Percentiles rank a stretch among this genome's conserved stretches.
These are phyloP conservation scores for Ichneumoninae sp. DNA, from an alignment of 2,888 invertebrate species.

Conservation along the genomic window DNA sequence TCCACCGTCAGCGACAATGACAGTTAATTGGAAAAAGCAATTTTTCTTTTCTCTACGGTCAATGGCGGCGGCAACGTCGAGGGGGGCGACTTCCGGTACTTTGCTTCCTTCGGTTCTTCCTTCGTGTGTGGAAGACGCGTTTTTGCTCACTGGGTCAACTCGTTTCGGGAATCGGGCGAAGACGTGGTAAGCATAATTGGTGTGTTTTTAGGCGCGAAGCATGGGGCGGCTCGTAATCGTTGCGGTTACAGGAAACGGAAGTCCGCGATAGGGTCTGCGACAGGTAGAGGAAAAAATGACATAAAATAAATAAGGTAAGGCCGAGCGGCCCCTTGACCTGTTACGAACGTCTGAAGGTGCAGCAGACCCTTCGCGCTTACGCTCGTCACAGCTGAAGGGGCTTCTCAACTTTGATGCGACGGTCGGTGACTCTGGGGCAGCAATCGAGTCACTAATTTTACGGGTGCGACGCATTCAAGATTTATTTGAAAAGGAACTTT, in stretches of 20 bases:
- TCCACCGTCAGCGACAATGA: constrained; percentile 4
- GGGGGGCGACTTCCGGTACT: constrained; percentile 37
- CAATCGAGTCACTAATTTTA: not conserved
- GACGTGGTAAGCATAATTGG: not conserved
- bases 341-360: constrained; percentile 17
- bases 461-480: not conserved
- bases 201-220: not conserved
- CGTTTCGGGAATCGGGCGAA: constrained; percentile 31
- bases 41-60: constrained; percentile 23
- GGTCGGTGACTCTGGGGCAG: constrained; percentile 1
- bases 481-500: not conserved
- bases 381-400: constrained; percentile 19
- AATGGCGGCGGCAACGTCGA: constrained; percentile 14
- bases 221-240: constrained; percentile 34
- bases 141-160: constrained; percentile 4
- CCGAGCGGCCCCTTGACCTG: constrained; percentile 30
- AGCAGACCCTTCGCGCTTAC: constrained; percentile 31
- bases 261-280: constrained; percentile 34
- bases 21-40: constrained; percentile 42
- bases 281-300: constrained; percentile 14
- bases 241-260: constrained; percentile 60
- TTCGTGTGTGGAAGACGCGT: not conserved
- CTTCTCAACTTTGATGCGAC: constrained; percentile 11
- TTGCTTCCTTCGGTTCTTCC: not conserved
- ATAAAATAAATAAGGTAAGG: not conserved